A percentile compares a stretch with the other conserved stretches of the same genome.
These are phyloP conservation scores for Siniperca scherzeri DNA, from an alignment of 2,797 vertebrate species.

Conservation along the genomic window DNA sequence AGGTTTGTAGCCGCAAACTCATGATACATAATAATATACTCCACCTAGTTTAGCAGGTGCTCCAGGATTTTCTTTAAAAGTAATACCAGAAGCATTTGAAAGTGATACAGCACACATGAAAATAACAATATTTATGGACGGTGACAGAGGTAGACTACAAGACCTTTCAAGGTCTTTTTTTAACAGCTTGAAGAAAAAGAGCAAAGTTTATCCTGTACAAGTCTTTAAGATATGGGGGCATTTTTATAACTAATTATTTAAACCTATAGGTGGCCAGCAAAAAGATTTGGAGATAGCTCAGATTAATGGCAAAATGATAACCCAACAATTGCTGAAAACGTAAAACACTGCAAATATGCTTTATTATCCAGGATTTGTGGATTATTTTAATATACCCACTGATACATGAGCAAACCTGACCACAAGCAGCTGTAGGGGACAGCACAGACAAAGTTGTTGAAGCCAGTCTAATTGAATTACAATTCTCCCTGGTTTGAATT, in stretches of 20 bases:
- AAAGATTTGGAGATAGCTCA: neutral
- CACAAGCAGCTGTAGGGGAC: neutral
- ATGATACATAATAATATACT: neutral
- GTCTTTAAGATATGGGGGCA: neutral
- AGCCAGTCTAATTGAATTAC: neutral
- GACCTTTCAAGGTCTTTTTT: neutral
- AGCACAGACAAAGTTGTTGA: neutral
- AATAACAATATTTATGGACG: neutral
- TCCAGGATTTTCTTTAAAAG: neutral
- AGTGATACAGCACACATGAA: neutral
- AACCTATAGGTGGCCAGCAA: neutral
- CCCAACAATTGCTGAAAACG: slow-evolving; percentile 1
- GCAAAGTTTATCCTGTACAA: neutral
- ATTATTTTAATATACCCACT: neutral
- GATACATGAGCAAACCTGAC: neutral
- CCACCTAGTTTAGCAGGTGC: neutral
- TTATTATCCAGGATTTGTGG: neutral
- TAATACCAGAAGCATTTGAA: neutral
- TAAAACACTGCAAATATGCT: neutral
- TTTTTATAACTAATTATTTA: neutral
- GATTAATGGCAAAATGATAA: neutral
- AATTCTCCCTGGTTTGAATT: neutral
- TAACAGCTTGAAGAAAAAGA: slow-evolving; percentile 4
- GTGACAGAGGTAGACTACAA: neutral
- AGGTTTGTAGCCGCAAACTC: neutral